Evolutionary conservation across 2,797 vertebrate genomes (phyloP).

Genomic region (Mallotus villosus): DNA sequence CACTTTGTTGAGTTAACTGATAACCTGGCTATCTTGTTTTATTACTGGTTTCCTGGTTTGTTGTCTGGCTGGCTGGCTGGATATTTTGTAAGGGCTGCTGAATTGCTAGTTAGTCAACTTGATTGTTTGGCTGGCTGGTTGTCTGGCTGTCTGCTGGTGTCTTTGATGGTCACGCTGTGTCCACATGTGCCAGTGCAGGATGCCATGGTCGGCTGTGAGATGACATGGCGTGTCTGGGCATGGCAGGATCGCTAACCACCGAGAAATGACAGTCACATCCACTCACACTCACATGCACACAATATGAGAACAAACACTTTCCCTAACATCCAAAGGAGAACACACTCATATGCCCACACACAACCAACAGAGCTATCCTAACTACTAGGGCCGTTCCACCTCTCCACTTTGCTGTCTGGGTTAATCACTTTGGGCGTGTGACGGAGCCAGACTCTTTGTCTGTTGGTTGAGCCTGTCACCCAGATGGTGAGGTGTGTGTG

Average conservation of each 20-base stretch:
- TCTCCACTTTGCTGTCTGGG: conserved; percentile 54
- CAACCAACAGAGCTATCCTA: conserved; percentile 6
- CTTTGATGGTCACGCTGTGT: conserved; percentile 68
- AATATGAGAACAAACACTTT: conserved; percentile 10
- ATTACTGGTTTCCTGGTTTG: neutral
- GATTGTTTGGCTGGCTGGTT: neutral
- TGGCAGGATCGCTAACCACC: conserved; percentile 27
- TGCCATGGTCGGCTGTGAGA: conserved; percentile 34
- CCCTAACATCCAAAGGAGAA: conserved; percentile 2
- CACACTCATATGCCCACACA: conserved; percentile 4
- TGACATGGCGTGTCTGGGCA: conserved; percentile 52
- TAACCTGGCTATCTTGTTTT: neutral
- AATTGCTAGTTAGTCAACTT: neutral
- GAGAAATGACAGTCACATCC: conserved; percentile 37
- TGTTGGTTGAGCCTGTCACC: conserved; percentile 57
- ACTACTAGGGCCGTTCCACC: conserved; percentile 45
- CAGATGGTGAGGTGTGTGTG: conserved; percentile 38
- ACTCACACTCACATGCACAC: conserved; percentile 28
- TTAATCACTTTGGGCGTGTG: conserved; percentile 58
- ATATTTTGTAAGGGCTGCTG: neutral
- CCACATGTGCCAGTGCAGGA: conserved; percentile 60
- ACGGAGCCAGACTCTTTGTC: conserved; percentile 52
- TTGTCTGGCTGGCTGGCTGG: neutral
- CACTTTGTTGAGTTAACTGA: no score
- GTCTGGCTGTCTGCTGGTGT: conserved; percentile 6